Percentiles rank a stretch among this genome's conserved stretches.
phyloP scores from a whole-genome alignment of 2,888 invertebrate genomes.

The Agrypnus murinus region DNA sequence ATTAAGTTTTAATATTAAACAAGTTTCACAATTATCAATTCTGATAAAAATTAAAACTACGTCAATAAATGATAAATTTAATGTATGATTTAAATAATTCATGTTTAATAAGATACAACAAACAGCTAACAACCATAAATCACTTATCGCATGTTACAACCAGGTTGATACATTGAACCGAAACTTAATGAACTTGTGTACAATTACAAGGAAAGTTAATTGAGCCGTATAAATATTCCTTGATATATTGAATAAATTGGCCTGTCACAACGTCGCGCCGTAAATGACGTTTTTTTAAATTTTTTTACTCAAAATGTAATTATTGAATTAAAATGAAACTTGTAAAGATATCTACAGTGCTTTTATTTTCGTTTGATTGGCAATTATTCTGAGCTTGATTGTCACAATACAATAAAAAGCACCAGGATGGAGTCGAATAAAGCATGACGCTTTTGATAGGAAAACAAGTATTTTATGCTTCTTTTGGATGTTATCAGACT shows the following conservation, averaged over 20 bases:
- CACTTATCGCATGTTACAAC: constrained; percentile 30
- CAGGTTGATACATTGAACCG: constrained; percentile 22
- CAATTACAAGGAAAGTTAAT: constrained; percentile 50
- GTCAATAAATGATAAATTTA: background rate
- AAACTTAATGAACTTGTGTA: constrained; percentile 46
- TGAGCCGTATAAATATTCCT: constrained; percentile 50
- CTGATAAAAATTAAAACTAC: background rate
- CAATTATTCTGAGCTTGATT: too few relatives aligned
- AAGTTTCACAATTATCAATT: too few relatives aligned
- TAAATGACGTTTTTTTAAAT: constrained; percentile 40
- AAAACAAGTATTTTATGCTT: too few relatives aligned
- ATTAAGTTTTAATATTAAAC: too few relatives aligned
- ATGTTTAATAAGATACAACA: background rate
- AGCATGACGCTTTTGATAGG: too few relatives aligned
- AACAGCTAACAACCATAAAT: constrained; percentile 39
- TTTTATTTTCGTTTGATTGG: too few relatives aligned
- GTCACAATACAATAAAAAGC: too few relatives aligned
- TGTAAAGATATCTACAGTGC: too few relatives aligned
- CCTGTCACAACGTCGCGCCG: constrained; percentile 46
- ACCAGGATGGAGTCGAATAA: too few relatives aligned
- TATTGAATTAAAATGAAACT: too few relatives aligned
- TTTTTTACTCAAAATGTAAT: background rate
- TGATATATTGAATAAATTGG: constrained; percentile 51
- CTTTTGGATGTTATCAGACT: too few relatives aligned
- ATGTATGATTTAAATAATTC: background rate